Base-by-base conservation (phyloP, 2,888 invertebrate species). In the Mimas tiliae region DNA sequence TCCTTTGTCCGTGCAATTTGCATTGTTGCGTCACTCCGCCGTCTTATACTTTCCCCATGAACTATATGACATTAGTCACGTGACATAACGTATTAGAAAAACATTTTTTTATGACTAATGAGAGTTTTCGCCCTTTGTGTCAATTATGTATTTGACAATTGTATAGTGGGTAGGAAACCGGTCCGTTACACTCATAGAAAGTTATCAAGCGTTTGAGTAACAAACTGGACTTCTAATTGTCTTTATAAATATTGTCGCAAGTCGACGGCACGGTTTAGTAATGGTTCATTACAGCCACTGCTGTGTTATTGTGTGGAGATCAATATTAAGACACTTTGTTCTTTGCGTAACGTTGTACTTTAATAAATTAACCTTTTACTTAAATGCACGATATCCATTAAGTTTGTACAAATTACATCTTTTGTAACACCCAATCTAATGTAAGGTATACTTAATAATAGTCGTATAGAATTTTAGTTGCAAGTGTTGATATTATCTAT, bases 1-100 rank as follows among this genome's bases (percentile, higher is more conserved):
- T 92, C 88, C 91, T 92, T 93, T 93, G 93, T 93, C 88, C 83
- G 76, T 80, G 83, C 82, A 87, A 86, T 88, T 90, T 91, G 90
- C 86, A 92, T 90, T 88, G 90, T 92, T 92, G 87, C 91, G 86
- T 91, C 92, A 91, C 84, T 83, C 19, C 42, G 77, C 83, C 85
- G 83, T 84, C 83, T 81, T 86, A 72, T 73, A 87, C 93, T 93
- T 93, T 93, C 93, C 89, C 90, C 84, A 82, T 86, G 85, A 89
- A 85, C 86, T 83, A 83, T 85, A 80, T 76, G 79, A 80, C 82
- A 79, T 89, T 89, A 89, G 82, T 88, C 88, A 88, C 79, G 75
- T 71, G 71, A 67, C 80, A 73, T 75, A 82, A 82, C 82, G 12
- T 50, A 75, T 72, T 81, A 84, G 82, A 82, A 85, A 86, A 83